Conservation (phyloP, 2,113 vertebrate genomes). For the Synchiropus splendidus region DNA sequence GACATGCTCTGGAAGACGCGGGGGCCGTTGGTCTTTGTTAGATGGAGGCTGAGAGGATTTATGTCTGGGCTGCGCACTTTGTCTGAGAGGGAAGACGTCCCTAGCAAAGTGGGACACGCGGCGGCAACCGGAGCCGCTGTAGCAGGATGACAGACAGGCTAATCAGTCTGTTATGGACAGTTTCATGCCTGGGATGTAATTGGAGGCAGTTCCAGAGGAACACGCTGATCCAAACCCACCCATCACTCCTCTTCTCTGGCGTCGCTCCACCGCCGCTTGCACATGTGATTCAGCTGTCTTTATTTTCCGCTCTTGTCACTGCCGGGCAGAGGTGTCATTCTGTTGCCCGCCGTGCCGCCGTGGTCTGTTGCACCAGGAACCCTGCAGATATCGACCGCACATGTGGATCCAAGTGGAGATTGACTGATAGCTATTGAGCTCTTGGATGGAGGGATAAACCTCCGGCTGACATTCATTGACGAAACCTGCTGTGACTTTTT, state of each 20-base stretch:
- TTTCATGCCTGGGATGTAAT: constrained; percentile 34
- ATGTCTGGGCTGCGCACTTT: constrained; percentile 21
- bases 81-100: constrained; percentile 24
- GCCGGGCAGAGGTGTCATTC: constrained; percentile 7
- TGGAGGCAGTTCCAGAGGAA: constrained; percentile 30
- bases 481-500: too few species aligned
- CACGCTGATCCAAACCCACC: constrained; percentile 9
- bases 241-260: constrained; percentile 13
- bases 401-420: constrained; percentile 1
- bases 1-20: constrained; percentile 28
- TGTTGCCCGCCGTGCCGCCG: too few species aligned
- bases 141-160: constrained; percentile 45
- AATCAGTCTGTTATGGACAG: constrained; percentile 41
- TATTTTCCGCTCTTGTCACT: constrained; percentile 9
- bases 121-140: constrained; percentile 15
- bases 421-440: constrained; percentile 10
- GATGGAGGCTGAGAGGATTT: constrained; percentile 20
- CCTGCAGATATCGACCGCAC: neutral
- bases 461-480: too few species aligned
- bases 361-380: too few species aligned
- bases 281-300: constrained; percentile 4
- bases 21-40: constrained; percentile 25
- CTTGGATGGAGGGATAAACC: too few species aligned
- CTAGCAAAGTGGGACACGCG: constrained; percentile 18
- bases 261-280: constrained; percentile 5